Evolutionary conservation across 1,140 invertebrate genomes (phyloP).

Genomic region (Myzus persicae): DNA sequence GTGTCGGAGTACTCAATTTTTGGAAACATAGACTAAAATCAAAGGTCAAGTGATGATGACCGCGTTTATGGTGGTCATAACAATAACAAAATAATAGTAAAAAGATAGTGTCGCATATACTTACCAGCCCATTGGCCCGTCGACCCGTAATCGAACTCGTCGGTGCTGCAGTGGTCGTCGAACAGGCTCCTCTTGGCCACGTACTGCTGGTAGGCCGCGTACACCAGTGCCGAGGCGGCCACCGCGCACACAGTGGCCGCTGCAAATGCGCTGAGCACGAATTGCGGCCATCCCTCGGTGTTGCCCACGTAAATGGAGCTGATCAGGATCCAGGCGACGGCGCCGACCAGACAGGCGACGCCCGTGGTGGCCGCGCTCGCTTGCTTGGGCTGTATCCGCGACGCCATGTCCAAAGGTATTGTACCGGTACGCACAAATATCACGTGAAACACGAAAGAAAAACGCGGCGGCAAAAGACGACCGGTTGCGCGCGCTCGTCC

Average conservation of each 20-base stretch:
- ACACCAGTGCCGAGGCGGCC: background rate
- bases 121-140: slow-evolving; percentile 9
- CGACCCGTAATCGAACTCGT: background rate
- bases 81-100: background rate
- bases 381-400: background rate
- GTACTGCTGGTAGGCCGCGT: slow-evolving; percentile 32
- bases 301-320: background rate
- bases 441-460: background rate
- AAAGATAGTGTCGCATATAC: background rate
- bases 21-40: too few relatives aligned
- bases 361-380: background rate
- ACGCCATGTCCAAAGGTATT: background rate
- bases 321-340: slow-evolving; percentile 18
- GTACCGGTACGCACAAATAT: background rate
- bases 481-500: slow-evolving; percentile 1
- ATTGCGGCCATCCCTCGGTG: background rate
- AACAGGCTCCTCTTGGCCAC: background rate
- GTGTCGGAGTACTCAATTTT: too few relatives aligned
- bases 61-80: too few relatives aligned
- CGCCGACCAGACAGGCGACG: background rate
- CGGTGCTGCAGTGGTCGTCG: background rate
- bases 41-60: too few relatives aligned
- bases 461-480: background rate
- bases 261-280: background rate
- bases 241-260: background rate